Percentiles rank a stretch among this genome's conserved stretches.
Evolutionary conservation across 2,888 invertebrate genomes (phyloP).

Genomic region (Orthosia incerta): DNA sequence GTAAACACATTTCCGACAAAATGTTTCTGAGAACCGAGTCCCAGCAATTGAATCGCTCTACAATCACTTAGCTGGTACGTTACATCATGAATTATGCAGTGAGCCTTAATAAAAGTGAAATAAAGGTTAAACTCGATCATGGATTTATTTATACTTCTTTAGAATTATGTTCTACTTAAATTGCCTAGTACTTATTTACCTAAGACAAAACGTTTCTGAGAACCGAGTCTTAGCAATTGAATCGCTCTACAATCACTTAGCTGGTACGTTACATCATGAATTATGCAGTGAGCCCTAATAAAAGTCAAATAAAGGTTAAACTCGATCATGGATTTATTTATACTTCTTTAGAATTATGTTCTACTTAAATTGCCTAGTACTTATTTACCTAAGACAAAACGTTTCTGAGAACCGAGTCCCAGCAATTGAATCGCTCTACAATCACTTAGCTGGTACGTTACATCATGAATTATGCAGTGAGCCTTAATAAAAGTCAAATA

Average conservation of each 20-base stretch:
- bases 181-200: constrained; percentile 16
- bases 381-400: too few relatives aligned
- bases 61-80: constrained; percentile 1
- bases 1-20: neutral
- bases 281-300: too few relatives aligned
- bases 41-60: constrained; percentile 13
- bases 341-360: too few relatives aligned
- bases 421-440: constrained; percentile 14
- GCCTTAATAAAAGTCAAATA: constrained; percentile 32
- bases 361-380: too few relatives aligned
- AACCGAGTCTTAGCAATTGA: too few relatives aligned
- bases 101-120: constrained; percentile 33
- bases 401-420: too few relatives aligned
- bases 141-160: constrained; percentile 19
- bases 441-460: constrained; percentile 1
- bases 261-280: too few relatives aligned
- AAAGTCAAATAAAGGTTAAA: too few relatives aligned
- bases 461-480: constrained; percentile 29
- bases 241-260: too few relatives aligned
- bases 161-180: neutral
- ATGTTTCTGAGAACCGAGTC: constrained; percentile 1
- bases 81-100: constrained; percentile 25
- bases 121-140: constrained; percentile 11
- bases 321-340: too few relatives aligned
- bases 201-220: too few relatives aligned